These are phyloP conservation scores for Sisyra terminalis DNA, from an alignment of 2,888 invertebrate genomes.

Conservation along the genomic window DNA sequence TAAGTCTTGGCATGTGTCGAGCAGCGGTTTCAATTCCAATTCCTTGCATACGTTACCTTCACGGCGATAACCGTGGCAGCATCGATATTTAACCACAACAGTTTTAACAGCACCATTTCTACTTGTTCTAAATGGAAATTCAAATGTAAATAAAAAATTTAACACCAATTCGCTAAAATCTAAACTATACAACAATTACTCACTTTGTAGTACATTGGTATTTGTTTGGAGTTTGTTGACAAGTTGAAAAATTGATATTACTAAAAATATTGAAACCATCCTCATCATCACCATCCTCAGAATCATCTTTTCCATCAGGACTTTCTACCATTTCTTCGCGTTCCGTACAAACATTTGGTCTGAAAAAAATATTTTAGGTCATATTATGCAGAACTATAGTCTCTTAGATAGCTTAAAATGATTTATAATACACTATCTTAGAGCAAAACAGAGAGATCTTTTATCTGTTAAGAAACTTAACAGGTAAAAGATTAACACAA, in stretches of 20 bases:
- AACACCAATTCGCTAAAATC: neutral
- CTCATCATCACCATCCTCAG: constrained; percentile 17
- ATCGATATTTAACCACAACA: constrained; percentile 42
- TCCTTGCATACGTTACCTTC: constrained; percentile 22
- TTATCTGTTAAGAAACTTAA: too few relatives aligned
- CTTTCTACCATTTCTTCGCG: constrained; percentile 33
- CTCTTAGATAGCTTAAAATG: too few relatives aligned
- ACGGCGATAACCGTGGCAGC: constrained; percentile 47
- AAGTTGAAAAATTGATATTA: constrained; percentile 29
- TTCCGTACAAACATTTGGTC: constrained; percentile 45
- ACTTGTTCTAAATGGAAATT: constrained; percentile 27
- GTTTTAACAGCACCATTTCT: constrained; percentile 42
- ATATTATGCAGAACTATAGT: too few relatives aligned
- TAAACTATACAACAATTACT: constrained; percentile 17
- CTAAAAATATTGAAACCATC: constrained; percentile 24
- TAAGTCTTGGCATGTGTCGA: constrained; percentile 36
- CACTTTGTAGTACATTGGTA: constrained; percentile 36
- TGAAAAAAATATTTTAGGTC: too few relatives aligned
- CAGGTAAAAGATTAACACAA: too few relatives aligned
- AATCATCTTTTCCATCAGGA: constrained; percentile 19
- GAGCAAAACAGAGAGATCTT: too few relatives aligned
- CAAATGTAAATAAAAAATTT: constrained; percentile 2
- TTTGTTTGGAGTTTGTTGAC: constrained; percentile 29
- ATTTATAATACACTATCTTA: too few relatives aligned
- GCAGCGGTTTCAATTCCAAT: constrained; percentile 37